Evolutionary conservation across 2,888 invertebrate species (phyloP).

Genomic region (Lordiphosa fenestrarum): DNA sequence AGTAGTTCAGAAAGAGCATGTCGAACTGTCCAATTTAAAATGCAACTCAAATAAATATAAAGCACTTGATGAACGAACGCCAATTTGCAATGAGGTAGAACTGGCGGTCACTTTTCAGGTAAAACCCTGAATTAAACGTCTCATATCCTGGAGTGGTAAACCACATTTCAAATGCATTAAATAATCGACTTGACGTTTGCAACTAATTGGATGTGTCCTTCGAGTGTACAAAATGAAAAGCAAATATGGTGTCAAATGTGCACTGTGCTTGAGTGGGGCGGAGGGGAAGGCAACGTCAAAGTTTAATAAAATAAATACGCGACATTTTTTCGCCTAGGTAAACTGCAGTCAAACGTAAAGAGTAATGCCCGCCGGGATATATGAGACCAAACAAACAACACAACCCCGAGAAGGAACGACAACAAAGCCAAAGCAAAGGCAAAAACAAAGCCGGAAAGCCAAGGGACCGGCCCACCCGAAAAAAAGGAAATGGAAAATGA

Average conservation of each 20-base stretch:
- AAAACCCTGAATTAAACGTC: no score
- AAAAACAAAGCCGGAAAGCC: conserved; percentile 50
- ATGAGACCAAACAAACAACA: conserved; percentile 8
- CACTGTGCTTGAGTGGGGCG: conserved; percentile 1
- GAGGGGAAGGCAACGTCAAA: conserved; percentile 12
- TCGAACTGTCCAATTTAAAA: no score
- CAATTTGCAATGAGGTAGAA: no score
- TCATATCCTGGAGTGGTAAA: not conserved
- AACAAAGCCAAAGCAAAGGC: conserved; percentile 26
- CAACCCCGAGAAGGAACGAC: conserved; percentile 4
- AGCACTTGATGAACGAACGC: no score
- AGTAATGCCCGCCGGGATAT: conserved; percentile 59
- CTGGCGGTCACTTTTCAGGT: no score
- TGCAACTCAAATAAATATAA: no score
- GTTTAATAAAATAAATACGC: conserved; percentile 36
- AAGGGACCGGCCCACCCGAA: conserved; percentile 18
- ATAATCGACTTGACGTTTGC: conserved; percentile 8
- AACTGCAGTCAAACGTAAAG: conserved; percentile 53
- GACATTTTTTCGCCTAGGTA: conserved; percentile 8
- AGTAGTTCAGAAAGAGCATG: no score
- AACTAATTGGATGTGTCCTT: conserved; percentile 18
- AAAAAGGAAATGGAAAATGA: not conserved
- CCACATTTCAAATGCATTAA: conserved; percentile 32
- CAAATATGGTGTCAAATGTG: conserved; percentile 12
- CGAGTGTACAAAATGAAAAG: not conserved